Percentiles rank a stretch among this genome's conserved stretches.
phyloP scores from a whole-genome alignment of 64 coral and sea anemone genomes.

The Hydrozoanthus tunicans region DNA sequence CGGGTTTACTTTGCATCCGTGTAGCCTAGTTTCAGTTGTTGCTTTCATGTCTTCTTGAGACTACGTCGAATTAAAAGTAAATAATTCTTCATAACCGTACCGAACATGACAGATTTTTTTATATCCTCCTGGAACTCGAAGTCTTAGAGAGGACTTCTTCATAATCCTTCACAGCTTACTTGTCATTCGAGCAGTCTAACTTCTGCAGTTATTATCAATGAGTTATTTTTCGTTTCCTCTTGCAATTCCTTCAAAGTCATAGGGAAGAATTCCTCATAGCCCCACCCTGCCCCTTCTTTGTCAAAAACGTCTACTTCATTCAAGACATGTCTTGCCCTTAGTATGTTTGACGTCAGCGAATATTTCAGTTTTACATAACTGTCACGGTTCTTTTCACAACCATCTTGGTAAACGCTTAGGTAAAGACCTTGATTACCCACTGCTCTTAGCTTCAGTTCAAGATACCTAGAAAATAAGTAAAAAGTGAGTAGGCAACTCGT shows the following conservation, averaged over 20 bases:
- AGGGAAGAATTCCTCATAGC: constrained; percentile 93
- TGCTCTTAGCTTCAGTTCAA: constrained; percentile 77
- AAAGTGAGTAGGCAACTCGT: neutral
- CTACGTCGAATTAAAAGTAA: constrained; percentile 12
- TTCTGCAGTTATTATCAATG: constrained; percentile 85
- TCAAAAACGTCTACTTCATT: constrained; percentile 92
- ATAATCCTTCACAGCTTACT: neutral
- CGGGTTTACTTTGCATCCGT: too few relatives aligned
- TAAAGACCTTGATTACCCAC: constrained; percentile 86
- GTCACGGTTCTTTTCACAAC: constrained; percentile 69
- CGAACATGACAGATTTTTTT: constrained; percentile 12
- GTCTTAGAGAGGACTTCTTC: too few relatives aligned
- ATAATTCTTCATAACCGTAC: constrained; percentile 92
- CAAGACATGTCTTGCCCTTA: constrained; percentile 82
- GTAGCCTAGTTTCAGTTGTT: too few relatives aligned
- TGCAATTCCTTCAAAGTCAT: constrained; percentile 75
- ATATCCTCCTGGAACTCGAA: too few relatives aligned
- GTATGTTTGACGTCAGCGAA: constrained; percentile 85
- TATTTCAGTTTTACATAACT: constrained; percentile 89
- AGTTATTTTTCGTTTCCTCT: constrained; percentile 73
- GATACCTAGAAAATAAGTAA: constrained; percentile 50
- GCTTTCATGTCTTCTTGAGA: too few relatives aligned
- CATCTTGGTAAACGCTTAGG: constrained; percentile 79
- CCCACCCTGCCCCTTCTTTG: constrained; percentile 87
- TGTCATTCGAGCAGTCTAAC: constrained; percentile 82